Base-by-base conservation (phyloP, 1,140 invertebrate genomes). In the Phortica variegata region DNA sequence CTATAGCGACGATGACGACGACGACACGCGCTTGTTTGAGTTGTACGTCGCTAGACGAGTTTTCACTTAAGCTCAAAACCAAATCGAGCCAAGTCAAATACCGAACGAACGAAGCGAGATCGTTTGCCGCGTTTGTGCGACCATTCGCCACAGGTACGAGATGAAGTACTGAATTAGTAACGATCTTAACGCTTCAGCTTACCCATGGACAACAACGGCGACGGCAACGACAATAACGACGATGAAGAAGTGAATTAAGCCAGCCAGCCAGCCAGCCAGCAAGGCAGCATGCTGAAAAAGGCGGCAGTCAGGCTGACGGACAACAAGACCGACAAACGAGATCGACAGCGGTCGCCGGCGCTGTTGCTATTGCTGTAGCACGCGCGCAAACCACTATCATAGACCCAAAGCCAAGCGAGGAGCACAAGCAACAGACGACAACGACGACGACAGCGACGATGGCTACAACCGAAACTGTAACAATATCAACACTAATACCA, bases 1-100 rank as follows among this genome's bases (percentile, higher is more conserved):
- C 58, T 50, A 60, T 10, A 26, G 10, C 23, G 23, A 26, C 23
- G 23, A 26, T 10, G 23, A 26, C 23, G 23, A 26, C 23, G 10
- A 26, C 23, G 23, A 26, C 5, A 26, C n/a, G n/a, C n/a, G n/a
- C n/a, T n/a, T n/a, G n/a, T n/a, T n/a, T n/a, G n/a, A n/a, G n/a
- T n/a, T n/a, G n/a, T n/a, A 26, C 23, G 10, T 6, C 63, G 32
- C 63, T 63, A 68, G 63, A 68, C 63, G 59, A 60, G 63, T 68
- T 68, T 68, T 19, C 50, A 26, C 23, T 26, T 26, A 26, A 26
- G 23, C 23, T 26, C 5, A 26, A 26, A 26, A 10, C n/a, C n/a
- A 26, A 26, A 26, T 6, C 5, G 23, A 26, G 23, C 23, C 23
- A 10, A 26, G 10, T 26, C 23, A 6, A 26, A 6, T n/a, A n/a